These are phyloP conservation scores for Allygus modestus DNA, from an alignment of 2,888 invertebrate species.

Conservation along the genomic window DNA sequence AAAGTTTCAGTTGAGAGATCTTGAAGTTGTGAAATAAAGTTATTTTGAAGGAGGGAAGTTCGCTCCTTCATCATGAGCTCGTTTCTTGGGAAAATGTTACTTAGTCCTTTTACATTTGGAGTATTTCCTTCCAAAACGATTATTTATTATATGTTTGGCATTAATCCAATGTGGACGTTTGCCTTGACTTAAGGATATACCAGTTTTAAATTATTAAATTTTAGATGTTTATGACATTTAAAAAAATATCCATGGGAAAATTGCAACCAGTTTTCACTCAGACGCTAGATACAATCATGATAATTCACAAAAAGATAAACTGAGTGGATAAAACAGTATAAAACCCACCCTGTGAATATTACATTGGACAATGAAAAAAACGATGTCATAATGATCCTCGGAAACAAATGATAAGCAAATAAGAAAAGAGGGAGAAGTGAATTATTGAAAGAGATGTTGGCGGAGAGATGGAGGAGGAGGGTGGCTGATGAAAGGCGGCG, in stretches of 20 bases:
- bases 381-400: conserved; percentile 27
- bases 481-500: conserved; percentile 39
- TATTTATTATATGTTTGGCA: too few species aligned
- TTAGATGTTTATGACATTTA: too few species aligned
- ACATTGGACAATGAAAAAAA: conserved; percentile 32
- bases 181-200: too few species aligned
- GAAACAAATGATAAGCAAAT: conserved; percentile 56
- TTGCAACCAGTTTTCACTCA: too few species aligned
- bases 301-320: too few species aligned
- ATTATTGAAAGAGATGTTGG: conserved; percentile 55
- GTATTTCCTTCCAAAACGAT: too few species aligned
- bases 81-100: conserved; percentile 26
- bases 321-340: too few species aligned
- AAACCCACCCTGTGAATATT: conserved; percentile 2
- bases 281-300: too few species aligned
- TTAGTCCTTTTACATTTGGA: not conserved
- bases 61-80: conserved; percentile 49
- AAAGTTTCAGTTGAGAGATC: conserved; percentile 53
- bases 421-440: conserved; percentile 37
- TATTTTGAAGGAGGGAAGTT: conserved; percentile 55
- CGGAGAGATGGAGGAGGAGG: conserved; percentile 18
- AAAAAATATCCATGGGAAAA: too few species aligned
- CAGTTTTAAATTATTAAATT: too few species aligned
- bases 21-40: conserved; percentile 55
- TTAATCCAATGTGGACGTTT: too few species aligned